Percentiles rank a stretch among this genome's conserved stretches.
phyloP scores from a whole-genome alignment of 2,888 invertebrate genomes.

The Ectemnius lituratus region DNA sequence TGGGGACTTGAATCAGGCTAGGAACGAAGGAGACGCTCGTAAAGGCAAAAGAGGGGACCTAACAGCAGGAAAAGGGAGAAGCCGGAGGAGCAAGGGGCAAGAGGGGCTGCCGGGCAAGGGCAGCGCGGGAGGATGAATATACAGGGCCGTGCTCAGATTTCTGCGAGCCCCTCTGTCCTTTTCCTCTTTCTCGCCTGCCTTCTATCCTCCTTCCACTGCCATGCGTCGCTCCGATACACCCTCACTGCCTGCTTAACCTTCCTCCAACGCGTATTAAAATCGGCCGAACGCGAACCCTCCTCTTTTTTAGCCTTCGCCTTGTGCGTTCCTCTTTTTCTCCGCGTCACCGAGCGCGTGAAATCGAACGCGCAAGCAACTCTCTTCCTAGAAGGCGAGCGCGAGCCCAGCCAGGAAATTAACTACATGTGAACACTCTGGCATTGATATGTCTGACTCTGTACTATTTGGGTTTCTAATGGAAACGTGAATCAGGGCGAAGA shows the following conservation, averaged over 20 bases:
- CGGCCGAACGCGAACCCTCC: background rate
- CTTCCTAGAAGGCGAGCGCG: slow-evolving; percentile 15
- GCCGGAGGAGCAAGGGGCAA: slow-evolving; percentile 46
- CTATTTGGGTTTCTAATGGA: too few species aligned
- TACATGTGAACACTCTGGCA: too few species aligned
- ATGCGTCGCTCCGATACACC: background rate
- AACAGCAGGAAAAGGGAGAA: slow-evolving; percentile 48
- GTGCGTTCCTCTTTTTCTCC: background rate
- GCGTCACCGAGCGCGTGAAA: slow-evolving; percentile 14
- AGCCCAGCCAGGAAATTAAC: background rate
- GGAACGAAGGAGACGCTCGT: slow-evolving; percentile 59
- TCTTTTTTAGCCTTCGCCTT: slow-evolving; percentile 2
- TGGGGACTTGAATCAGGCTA: slow-evolving; percentile 56
- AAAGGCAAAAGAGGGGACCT: slow-evolving; percentile 42
- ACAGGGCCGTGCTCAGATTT: slow-evolving; percentile 67
- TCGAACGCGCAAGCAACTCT: slow-evolving; percentile 12
- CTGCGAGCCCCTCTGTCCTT: slow-evolving; percentile 49
- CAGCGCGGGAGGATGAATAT: slow-evolving; percentile 50
- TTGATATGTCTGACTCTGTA: too few species aligned
- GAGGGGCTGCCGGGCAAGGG: slow-evolving; percentile 45
- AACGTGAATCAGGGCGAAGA: too few species aligned
- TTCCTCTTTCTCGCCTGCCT: slow-evolving; percentile 12
- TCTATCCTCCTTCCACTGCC: background rate
- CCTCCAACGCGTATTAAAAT: slow-evolving; percentile 12
- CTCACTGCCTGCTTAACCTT: slow-evolving; percentile 12